Percentiles rank a stretch among this genome's conserved stretches.
Conservation (phyloP, 2,888 invertebrate genomes). For the Mesoligia furuncula region DNA sequence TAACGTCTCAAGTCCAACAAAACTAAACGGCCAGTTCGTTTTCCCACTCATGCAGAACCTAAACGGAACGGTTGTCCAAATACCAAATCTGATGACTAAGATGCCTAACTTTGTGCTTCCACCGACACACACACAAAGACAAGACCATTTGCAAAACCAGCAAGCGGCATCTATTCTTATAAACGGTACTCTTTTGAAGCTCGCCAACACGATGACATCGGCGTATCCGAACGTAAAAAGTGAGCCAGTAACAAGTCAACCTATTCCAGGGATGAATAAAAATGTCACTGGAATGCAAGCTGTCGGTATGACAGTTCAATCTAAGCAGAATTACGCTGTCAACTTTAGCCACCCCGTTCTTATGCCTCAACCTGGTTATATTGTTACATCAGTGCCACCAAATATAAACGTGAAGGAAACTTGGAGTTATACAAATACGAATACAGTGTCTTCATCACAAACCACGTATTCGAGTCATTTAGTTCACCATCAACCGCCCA, state of each 20-base stretch:
- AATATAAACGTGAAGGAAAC: slow-evolving; percentile 88
- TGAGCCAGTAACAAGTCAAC: slow-evolving; percentile 81
- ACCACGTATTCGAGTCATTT: slow-evolving; percentile 82
- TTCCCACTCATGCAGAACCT: slow-evolving; percentile 91
- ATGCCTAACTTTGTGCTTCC: slow-evolving; percentile 90
- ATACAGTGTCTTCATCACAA: slow-evolving; percentile 78
- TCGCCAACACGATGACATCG: slow-evolving; percentile 82
- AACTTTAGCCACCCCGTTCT: slow-evolving; percentile 88
- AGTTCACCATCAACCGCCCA: slow-evolving; percentile 82
- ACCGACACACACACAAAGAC: slow-evolving; percentile 81
- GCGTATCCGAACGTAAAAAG: slow-evolving; percentile 81
- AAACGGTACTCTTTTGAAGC: slow-evolving; percentile 88
- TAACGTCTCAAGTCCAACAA: slow-evolving; percentile 86
- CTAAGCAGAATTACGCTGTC: slow-evolving; percentile 89
- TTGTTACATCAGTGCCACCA: slow-evolving; percentile 90
- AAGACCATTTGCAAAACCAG: slow-evolving; percentile 85
- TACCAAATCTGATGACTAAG: slow-evolving; percentile 91
- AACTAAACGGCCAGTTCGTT: slow-evolving; percentile 89
- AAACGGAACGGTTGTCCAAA: slow-evolving; percentile 90
- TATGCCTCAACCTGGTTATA: slow-evolving; percentile 87
- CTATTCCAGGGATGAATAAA: slow-evolving; percentile 85
- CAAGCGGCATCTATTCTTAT: slow-evolving; percentile 87
- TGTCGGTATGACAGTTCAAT: slow-evolving; percentile 86
- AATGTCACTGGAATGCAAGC: slow-evolving; percentile 85
- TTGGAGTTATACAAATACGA: slow-evolving; percentile 83